Conservation (phyloP, 2,888 invertebrate species). For the Ectemnius cavifrons region DNA sequence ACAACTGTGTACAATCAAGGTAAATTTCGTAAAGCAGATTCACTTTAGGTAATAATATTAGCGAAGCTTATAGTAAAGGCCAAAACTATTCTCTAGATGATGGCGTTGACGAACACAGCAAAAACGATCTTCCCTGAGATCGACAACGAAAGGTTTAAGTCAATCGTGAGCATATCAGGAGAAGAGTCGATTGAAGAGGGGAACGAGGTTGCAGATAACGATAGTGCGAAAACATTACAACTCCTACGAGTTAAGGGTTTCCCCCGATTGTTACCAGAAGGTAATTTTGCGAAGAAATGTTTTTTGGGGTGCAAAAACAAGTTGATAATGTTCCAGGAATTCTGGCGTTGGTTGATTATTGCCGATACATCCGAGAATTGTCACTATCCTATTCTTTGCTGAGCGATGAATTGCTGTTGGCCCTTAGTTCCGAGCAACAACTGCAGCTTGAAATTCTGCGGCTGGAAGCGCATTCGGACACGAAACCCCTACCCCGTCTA, state of each 20-base stretch:
- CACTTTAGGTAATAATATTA: too few relatives aligned
- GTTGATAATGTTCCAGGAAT: slow-evolving; percentile 63
- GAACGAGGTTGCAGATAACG: slow-evolving; percentile 42
- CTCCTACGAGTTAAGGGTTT: slow-evolving; percentile 66
- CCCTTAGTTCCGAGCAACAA: slow-evolving; percentile 65
- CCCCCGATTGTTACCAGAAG: slow-evolving; percentile 66
- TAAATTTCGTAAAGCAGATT: too few relatives aligned
- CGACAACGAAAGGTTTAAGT: slow-evolving; percentile 65
- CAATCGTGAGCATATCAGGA: slow-evolving; percentile 61
- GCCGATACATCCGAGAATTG: slow-evolving; percentile 69
- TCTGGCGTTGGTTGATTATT: slow-evolving; percentile 64
- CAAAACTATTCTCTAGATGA: slow-evolving; percentile 50
- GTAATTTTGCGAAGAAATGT: slow-evolving; percentile 48
- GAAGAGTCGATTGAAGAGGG: slow-evolving; percentile 57
- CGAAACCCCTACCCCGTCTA: slow-evolving; percentile 63
- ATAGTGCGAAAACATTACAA: slow-evolving; percentile 60
- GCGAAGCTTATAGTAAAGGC: too few relatives aligned
- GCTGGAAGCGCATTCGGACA: slow-evolving; percentile 71
- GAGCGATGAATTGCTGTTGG: slow-evolving; percentile 72
- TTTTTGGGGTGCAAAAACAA: not conserved
- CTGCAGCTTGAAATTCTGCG: slow-evolving; percentile 68
- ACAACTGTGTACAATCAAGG: too few relatives aligned
- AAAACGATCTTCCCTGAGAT: slow-evolving; percentile 57
- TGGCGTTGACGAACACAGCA: slow-evolving; percentile 61
- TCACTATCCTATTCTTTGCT: slow-evolving; percentile 73